Conservation (phyloP, 1,140 invertebrate genomes). For the Saccostrea cuccullata region DNA sequence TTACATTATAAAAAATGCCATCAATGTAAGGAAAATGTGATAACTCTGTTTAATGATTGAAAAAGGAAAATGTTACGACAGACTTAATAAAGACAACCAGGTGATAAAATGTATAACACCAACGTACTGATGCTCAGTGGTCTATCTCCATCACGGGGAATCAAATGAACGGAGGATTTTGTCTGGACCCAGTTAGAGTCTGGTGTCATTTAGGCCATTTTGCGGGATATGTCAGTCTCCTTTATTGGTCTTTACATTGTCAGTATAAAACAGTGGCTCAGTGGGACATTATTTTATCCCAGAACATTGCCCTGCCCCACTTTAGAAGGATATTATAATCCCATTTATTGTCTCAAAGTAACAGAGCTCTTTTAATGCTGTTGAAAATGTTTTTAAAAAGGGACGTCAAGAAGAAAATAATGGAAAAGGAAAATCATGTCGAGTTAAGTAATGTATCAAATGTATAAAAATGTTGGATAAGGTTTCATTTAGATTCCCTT, state of each 20-base stretch:
- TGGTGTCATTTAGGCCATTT: constrained; percentile 5
- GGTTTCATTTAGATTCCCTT: background rate
- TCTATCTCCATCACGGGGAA: background rate
- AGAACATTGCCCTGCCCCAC: constrained; percentile 13
- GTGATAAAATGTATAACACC: constrained; percentile 9
- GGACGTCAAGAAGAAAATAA: background rate
- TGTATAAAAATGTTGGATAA: background rate
- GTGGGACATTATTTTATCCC: background rate
- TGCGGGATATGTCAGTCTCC: background rate
- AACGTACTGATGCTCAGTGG: background rate
- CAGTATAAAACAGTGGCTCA: background rate
- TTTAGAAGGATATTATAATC: background rate
- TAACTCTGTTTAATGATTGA: background rate
- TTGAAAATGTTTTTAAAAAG: constrained; percentile 1
- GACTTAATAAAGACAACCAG: background rate
- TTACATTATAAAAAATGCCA: background rate
- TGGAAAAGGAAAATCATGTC: background rate
- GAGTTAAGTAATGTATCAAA: background rate
- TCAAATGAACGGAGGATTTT: background rate
- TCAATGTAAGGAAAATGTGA: background rate
- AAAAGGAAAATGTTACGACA: background rate
- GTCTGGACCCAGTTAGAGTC: background rate
- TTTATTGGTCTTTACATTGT: background rate
- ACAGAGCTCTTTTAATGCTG: background rate
- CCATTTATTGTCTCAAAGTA: background rate